phyloP scores from a whole-genome alignment of 2,797 vertebrate genomes.

The Enteromius fasciolatus region DNA sequence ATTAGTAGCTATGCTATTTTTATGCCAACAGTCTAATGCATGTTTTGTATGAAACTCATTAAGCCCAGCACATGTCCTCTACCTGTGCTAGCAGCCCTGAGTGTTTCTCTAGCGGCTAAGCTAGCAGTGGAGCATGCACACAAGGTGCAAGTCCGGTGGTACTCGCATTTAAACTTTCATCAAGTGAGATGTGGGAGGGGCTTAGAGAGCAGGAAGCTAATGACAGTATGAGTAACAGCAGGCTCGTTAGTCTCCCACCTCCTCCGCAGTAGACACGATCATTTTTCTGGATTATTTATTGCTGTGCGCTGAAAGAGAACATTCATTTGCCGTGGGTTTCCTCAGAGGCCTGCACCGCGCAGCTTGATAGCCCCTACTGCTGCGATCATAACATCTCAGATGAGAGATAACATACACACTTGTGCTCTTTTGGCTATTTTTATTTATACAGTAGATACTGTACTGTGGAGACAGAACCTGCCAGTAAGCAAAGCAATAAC shows the following conservation, averaged over 20 bases:
- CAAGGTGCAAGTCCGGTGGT: background rate
- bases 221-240: slow-evolving; percentile 26
- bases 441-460: background rate
- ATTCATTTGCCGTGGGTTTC: slow-evolving; percentile 61
- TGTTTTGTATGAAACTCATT: background rate
- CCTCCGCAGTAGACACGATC: background rate
- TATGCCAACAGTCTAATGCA: slow-evolving; percentile 16
- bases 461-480: background rate
- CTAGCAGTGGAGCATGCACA: background rate
- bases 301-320: slow-evolving; percentile 68
- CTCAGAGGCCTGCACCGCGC: background rate
- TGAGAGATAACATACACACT: slow-evolving; percentile 11
- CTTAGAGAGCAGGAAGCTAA: slow-evolving; percentile 24
- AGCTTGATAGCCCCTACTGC: background rate
- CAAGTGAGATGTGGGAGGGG: slow-evolving; percentile 13
- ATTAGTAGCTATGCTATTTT: background rate
- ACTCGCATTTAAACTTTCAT: slow-evolving; percentile 11
- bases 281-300: slow-evolving; percentile 46
- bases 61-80: background rate
- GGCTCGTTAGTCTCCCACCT: slow-evolving; percentile 29
- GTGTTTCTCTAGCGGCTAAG: slow-evolving; percentile 17
- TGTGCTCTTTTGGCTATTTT: slow-evolving; percentile 11
- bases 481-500: background rate
- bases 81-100: background rate
- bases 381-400: slow-evolving; percentile 5